A percentile compares a stretch with the other conserved stretches of the same genome.
Conservation (phyloP, 2,797 vertebrate species). For the Hyperoplus lanceolatus region DNA sequence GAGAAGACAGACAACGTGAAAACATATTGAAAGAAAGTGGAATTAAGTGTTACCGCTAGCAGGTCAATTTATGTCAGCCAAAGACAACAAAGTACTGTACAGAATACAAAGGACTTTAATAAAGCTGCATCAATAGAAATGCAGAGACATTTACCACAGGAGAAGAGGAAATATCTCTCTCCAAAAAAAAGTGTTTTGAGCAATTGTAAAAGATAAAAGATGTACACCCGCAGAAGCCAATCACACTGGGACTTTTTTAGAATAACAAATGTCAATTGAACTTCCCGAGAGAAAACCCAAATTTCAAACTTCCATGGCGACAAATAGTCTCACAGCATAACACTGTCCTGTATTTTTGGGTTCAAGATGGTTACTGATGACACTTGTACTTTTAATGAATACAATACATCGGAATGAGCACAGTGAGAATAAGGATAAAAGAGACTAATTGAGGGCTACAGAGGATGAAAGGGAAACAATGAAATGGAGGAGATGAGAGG, state of each 20-base stretch:
- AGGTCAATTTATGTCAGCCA: neutral
- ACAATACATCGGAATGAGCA: slow-evolving; percentile 23
- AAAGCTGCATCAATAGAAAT: neutral
- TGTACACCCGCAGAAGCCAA: neutral
- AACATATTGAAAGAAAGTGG: neutral
- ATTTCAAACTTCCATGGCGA: neutral
- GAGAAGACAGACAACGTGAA: neutral
- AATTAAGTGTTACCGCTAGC: neutral
- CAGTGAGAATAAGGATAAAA: neutral
- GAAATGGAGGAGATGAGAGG: neutral
- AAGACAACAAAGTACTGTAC: neutral
- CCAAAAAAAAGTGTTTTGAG: too few species aligned
- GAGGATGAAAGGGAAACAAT: neutral
- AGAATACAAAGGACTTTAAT: slow-evolving; percentile 1
- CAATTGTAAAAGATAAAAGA: neutral
- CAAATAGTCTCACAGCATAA: slow-evolving; percentile 2
- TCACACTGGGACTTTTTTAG: too few species aligned
- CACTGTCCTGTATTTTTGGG: slow-evolving; percentile 9
- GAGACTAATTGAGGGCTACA: neutral
- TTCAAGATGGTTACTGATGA: slow-evolving; percentile 21
- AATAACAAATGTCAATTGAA: too few species aligned
- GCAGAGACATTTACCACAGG: neutral
- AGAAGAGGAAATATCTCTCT: neutral
- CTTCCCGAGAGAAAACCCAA: too few species aligned
- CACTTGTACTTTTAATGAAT: slow-evolving; percentile 22